These are phyloP conservation scores for Aphidius colemani DNA, from an alignment of 2,888 invertebrate genomes.

Conservation along the genomic window DNA sequence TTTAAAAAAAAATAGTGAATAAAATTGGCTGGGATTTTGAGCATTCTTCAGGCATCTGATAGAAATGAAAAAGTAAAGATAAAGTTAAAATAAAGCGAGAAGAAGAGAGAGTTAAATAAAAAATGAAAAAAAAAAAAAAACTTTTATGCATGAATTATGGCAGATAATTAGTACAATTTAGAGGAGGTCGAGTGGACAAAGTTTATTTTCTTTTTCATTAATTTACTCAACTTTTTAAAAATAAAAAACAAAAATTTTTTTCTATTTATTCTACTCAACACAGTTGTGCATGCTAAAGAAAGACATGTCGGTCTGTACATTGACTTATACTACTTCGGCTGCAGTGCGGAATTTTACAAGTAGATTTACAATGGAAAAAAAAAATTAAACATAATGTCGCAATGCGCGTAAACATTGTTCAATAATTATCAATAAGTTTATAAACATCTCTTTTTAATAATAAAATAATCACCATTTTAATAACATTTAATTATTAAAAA, in stretches of 20 bases:
- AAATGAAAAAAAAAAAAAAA: not conserved
- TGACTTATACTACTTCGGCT: no score
- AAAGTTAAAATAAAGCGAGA: no score
- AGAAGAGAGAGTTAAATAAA: no score
- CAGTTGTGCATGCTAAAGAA: no score
- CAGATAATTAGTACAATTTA: conserved; percentile 26
- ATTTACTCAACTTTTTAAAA: conserved; percentile 1
- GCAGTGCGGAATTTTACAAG: not conserved
- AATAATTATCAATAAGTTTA: not conserved
- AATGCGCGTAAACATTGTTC: conserved; percentile 9
- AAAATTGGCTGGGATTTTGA: conserved; percentile 12
- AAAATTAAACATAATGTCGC: conserved; percentile 1
- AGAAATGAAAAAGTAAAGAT: no score
- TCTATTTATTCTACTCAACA: not conserved
- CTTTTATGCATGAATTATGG: conserved; percentile 5
- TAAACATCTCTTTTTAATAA: no score
- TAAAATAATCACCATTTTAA: no score
- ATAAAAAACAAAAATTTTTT: no score
- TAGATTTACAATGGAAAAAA: not conserved
- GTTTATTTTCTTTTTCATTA: conserved; percentile 5
- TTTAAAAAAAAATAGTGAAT: not conserved
- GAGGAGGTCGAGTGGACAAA: conserved; percentile 19
- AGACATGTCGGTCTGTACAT: no score
- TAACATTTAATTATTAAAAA: no score
- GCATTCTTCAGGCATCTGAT: conserved; percentile 1